Conservation (phyloP, 2,888 invertebrate genomes). For the Aspidiotus destructor region DNA sequence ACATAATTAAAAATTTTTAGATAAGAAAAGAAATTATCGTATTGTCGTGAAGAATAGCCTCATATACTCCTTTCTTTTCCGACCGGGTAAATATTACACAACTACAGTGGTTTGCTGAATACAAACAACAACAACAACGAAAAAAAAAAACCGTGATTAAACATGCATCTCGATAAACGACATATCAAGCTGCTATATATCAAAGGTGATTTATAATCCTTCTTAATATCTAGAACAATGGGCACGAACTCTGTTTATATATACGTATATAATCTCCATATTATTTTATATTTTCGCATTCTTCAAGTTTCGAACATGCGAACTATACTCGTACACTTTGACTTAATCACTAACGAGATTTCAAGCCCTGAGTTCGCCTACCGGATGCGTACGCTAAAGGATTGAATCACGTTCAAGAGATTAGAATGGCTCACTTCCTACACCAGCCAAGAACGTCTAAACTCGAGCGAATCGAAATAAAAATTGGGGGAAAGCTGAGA, state of each 20-base stretch:
- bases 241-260: background rate
- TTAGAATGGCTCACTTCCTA: no score
- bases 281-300: background rate
- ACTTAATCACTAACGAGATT: background rate
- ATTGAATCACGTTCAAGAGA: no score
- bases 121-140: background rate
- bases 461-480: no score
- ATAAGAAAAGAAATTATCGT: constrained; percentile 4
- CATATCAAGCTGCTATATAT: constrained; percentile 2
- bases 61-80: background rate
- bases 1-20: constrained; percentile 2
- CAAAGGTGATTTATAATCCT: background rate
- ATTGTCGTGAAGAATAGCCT: background rate
- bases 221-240: constrained; percentile 4
- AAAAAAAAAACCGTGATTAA: constrained; percentile 4
- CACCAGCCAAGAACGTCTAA: no score
- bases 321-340: background rate
- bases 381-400: no score
- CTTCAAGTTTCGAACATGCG: constrained; percentile 2
- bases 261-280: background rate
- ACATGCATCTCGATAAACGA: background rate
- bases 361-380: background rate
- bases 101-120: background rate
- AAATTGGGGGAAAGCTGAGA: no score
- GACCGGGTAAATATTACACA: background rate